Base-by-base conservation (phyloP, 1,140 invertebrate species). In the Eumeta japonica region DNA sequence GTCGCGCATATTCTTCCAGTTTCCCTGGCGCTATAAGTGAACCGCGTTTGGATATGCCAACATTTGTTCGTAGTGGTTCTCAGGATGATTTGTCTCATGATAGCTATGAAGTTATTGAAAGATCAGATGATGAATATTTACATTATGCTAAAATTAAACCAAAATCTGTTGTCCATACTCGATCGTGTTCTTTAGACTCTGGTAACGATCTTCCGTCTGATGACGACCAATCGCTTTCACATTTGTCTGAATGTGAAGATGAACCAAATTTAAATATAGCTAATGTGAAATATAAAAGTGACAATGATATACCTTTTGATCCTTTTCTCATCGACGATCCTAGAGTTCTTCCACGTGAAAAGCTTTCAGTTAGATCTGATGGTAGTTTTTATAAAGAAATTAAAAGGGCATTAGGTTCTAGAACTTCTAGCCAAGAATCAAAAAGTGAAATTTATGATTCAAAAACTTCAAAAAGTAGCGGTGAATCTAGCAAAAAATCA, bases 31-130 rank as follows among this genome's bases (percentile, higher is more conserved):
- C 85, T 10, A 83, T 85, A 2, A 81, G 81, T 43, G 80, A 63
- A 79, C 76, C 70, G 56, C 62, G 81, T 75, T 68, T 85, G 65
- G 47, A 82, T 73, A 50, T 82, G 82, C 72, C 85, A 65, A 64
- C 78, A 31, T 48, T 75, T 58, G 57, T 80, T 35, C 72, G 79
- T 30, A 81, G 82, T 33, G 86, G 86, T 17, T 89, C 87, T 1
- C 88, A 90, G 59, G 90, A 92, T 58, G 89, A 93, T 72, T 71
- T 92, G 3, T 90, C 88, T 9, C 90, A 92, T 62, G 90, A 92
- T 64, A 92, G 89, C 46, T 93, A 92, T 62, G 90, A 93, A 55
- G 62, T 92, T 10, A 76, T 92, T 28, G 89, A 92, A 62, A 83
- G 85, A 46, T 83, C 82, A 43, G 82, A 85, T 48, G 82, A 83